phyloP scores from a whole-genome alignment of 35 echinoderm and acorn worm genomes.

The Apostichopus parvimensis region DNA sequence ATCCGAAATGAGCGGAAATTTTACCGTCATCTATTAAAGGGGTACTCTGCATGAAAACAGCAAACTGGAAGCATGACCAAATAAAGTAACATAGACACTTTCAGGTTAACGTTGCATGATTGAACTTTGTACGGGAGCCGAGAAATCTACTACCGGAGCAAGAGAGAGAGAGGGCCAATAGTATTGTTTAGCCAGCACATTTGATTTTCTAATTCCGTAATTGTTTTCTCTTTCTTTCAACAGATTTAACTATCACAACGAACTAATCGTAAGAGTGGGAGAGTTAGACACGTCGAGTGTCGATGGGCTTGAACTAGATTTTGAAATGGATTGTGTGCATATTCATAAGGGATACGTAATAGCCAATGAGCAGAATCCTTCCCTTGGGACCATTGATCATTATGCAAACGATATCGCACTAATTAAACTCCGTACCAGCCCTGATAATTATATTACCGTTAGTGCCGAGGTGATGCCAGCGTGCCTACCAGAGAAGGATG shows the following conservation, averaged over 20 bases:
- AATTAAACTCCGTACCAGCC: slow-evolving; percentile 65
- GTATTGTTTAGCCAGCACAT: no score
- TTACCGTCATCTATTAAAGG: no score
- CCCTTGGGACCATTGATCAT: not conserved
- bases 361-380: not conserved
- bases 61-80: no score
- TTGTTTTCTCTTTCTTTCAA: not conserved
- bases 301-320: slow-evolving; percentile 71
- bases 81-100: no score
- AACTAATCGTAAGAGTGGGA: slow-evolving; percentile 62
- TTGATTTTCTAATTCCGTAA: no score
- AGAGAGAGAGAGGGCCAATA: not conserved
- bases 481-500: slow-evolving; percentile 69
- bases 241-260: slow-evolving; percentile 38
- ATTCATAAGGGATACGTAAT: slow-evolving; percentile 58
- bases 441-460: slow-evolving; percentile 33
- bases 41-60: no score
- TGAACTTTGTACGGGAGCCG: no score
- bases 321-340: slow-evolving; percentile 67
- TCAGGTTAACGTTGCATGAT: no score
- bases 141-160: not conserved
- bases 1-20: no score
- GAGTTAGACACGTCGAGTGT: slow-evolving; percentile 54
- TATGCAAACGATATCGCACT: slow-evolving; percentile 85
- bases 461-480: slow-evolving; percentile 59